These are phyloP conservation scores for Autographa pulchrina DNA, from an alignment of 2,888 invertebrate genomes.

Conservation along the genomic window DNA sequence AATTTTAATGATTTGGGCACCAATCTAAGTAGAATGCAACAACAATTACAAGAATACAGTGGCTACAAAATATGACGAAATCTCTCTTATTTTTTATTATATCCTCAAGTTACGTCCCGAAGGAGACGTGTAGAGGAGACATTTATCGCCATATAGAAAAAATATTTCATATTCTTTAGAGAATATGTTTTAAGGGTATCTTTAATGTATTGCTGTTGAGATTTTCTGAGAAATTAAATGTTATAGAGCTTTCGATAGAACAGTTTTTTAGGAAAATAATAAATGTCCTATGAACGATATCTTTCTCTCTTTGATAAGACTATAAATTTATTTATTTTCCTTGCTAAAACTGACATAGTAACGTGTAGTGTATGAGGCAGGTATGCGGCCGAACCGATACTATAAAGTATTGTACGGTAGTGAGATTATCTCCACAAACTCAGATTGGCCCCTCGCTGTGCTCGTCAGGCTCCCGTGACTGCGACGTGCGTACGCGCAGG, in stretches of 20 bases:
- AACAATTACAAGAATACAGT: no score
- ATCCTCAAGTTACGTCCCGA: slow-evolving; percentile 46
- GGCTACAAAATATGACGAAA: slow-evolving; percentile 43
- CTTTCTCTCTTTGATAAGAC: no score
- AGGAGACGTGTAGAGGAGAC: slow-evolving; percentile 36
- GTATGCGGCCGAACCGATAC: slow-evolving; percentile 42
- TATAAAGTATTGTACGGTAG: slow-evolving; percentile 61
- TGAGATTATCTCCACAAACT: slow-evolving; percentile 85
- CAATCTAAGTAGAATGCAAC: no score
- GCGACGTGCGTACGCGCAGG: slow-evolving; percentile 64
- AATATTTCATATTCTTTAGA: slow-evolving; percentile 45
- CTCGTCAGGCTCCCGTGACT: slow-evolving; percentile 76
- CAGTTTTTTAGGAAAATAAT: no score
- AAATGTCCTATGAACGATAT: no score
- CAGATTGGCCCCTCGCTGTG: slow-evolving; percentile 85
- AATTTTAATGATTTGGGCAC: no score
- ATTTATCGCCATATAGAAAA: slow-evolving; percentile 33
- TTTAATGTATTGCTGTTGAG: neutral
- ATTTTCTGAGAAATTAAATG: slow-evolving; percentile 1
- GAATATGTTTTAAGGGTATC: neutral
- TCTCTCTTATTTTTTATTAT: slow-evolving; percentile 50
- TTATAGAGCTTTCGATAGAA: neutral
- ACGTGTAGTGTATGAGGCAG: slow-evolving; percentile 18
- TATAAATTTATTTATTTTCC: no score
- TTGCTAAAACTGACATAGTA: neutral